Evolutionary conservation across 2,113 vertebrate species (phyloP).

Genomic region (Salvelinus sp.): DNA sequence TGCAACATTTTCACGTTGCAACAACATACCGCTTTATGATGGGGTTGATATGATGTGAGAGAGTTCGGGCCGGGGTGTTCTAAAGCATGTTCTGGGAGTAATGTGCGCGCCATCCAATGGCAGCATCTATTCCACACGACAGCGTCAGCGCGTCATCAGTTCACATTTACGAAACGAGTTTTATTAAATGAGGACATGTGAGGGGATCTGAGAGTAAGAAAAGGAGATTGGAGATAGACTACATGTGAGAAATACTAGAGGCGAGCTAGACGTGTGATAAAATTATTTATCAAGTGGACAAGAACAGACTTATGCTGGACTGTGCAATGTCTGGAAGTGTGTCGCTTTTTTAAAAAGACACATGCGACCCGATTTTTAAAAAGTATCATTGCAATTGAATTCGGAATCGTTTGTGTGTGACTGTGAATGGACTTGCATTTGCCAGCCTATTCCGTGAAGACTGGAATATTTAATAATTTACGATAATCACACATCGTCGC

Average conservation of each 20-base stretch:
- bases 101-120: constrained; percentile 71
- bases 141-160: constrained; percentile 66
- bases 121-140: constrained; percentile 65
- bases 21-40: background rate
- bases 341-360: constrained; percentile 53
- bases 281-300: constrained; percentile 60
- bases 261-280: constrained; percentile 40
- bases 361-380: constrained; percentile 35
- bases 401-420: constrained; percentile 54
- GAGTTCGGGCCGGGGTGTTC: constrained; percentile 15
- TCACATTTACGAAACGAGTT: constrained; percentile 71
- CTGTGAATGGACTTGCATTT: constrained; percentile 63
- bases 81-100: constrained; percentile 67
- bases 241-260: constrained; percentile 24
- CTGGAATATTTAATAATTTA: constrained; percentile 72
- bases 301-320: constrained; percentile 45
- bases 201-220: constrained; percentile 59
- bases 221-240: constrained; percentile 17
- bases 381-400: constrained; percentile 62
- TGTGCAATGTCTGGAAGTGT: constrained; percentile 59
- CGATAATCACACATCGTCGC: constrained; percentile 69
- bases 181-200: constrained; percentile 73
- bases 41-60: background rate
- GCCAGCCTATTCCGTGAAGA: constrained; percentile 62
- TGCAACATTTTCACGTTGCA: background rate